Evolutionary conservation across 2,797 vertebrate genomes (phyloP), one percentile per base, ranked within the genome.

Genomic region (Pseudochromis fuscus): DNA sequence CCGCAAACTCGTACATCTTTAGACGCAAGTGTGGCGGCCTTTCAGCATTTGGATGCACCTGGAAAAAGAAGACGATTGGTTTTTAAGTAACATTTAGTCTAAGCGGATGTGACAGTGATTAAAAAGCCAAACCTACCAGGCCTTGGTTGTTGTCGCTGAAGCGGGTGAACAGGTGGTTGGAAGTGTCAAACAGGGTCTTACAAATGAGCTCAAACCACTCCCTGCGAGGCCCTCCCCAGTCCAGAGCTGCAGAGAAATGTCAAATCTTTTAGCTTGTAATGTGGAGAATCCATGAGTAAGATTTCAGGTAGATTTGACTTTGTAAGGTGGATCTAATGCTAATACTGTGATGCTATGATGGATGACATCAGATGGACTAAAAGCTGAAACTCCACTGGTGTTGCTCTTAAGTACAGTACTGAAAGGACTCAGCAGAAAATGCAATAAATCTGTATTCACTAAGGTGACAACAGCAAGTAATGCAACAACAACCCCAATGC

Each of bases 191-290:
- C 11, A 99, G 94, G 1, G 94, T 95, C 87, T 99, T 98, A 87
- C 97, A 98, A 81, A 97, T 95, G 31, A 99, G 93, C 72, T 99
- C 97, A 91, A 99, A 99, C 98, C 98, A 99, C 78, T 99, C 98
- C 79, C 98, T 94, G 51, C 98, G 96, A 52, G 98, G 98, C 0
- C 98, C 98, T 66, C 98, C 98, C 97, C 98, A 99, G 87, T 99
- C 98, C 83, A 99, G 93, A 86, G 98, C 98, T 99, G 90, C 12
- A 71, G 55, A 63, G 46, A 45, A 48, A 70, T 9, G 33, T 24
- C 55, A 53, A 23, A n/a, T n/a, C n/a, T n/a, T n/a, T n/a, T n/a
- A n/a, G n/a, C n/a, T n/a, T n/a, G n/a, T n/a, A n/a, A n/a, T n/a
- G n/a, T n/a, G n/a, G n/a, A n/a, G n/a, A n/a, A n/a, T n/a, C n/a